Evolutionary conservation across 2,888 invertebrate species (phyloP).

Genomic region (Dynastes tityus): DNA sequence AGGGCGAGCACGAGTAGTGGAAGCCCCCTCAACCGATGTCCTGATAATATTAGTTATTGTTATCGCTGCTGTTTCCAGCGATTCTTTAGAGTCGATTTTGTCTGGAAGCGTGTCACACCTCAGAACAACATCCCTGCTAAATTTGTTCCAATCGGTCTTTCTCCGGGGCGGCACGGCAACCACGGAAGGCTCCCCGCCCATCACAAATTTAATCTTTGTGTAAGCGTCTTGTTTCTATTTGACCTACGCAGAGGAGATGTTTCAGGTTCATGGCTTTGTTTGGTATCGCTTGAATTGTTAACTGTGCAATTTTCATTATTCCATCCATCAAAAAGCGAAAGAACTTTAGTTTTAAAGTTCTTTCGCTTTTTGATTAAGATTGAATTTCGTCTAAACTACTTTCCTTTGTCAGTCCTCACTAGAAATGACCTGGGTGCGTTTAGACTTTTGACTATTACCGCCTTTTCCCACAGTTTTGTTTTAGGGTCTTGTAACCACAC

Average conservation of each 20-base stretch:
- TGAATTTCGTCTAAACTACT: conserved; percentile 17
- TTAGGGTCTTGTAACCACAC: conserved; percentile 12
- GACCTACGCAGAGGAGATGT: neutral
- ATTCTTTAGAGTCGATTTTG: too few relatives aligned
- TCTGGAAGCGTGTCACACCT: too few relatives aligned
- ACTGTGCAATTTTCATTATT: neutral
- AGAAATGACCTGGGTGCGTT: conserved; percentile 8
- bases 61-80: too few relatives aligned
- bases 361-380: conserved; percentile 19
- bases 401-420: neutral
- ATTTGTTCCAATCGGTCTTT: too few relatives aligned
- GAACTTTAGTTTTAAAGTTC: neutral
- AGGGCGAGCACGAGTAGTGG: too few relatives aligned
- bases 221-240: neutral
- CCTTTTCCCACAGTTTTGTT: conserved; percentile 6
- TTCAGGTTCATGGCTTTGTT: neutral
- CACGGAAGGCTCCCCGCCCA: too few relatives aligned
- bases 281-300: neutral
- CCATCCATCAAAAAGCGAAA: neutral
- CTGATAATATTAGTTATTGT: too few relatives aligned
- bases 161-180: too few relatives aligned
- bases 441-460: conserved; percentile 8
- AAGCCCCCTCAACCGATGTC: too few relatives aligned
- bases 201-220: neutral
- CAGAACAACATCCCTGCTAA: too few relatives aligned